Conservation (phyloP, 1,140 invertebrate genomes). For the Ladona fulva region DNA sequence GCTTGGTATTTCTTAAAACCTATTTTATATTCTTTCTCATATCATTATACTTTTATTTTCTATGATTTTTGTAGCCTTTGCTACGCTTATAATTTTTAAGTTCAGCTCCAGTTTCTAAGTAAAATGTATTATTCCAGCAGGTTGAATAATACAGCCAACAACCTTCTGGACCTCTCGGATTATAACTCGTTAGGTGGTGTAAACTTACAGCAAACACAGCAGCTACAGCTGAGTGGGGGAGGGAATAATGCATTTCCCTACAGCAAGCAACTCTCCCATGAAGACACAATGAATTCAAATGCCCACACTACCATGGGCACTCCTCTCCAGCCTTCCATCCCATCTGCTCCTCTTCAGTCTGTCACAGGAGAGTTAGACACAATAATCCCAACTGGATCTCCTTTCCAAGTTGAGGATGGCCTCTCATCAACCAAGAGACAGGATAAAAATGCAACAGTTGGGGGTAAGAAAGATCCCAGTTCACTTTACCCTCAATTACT, state of each 20-base stretch:
- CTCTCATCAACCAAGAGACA: neutral
- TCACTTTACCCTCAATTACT: no score
- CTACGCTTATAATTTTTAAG: constrained; percentile 28
- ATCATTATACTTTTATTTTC: no score
- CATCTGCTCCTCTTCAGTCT: constrained; percentile 38
- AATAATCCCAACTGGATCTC: constrained; percentile 34
- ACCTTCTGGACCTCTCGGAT: constrained; percentile 43
- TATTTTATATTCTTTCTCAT: no score
- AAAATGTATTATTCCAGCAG: constrained; percentile 38
- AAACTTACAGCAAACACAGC: constrained; percentile 40
- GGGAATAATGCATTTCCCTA: constrained; percentile 37
- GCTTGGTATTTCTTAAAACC: no score
- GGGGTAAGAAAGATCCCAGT: neutral
- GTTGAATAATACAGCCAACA: constrained; percentile 45
- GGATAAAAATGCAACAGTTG: constrained; percentile 4
- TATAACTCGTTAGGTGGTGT: constrained; percentile 49
- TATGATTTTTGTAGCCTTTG: constrained; percentile 25
- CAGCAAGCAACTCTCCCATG: constrained; percentile 39
- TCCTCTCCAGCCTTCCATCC: constrained; percentile 38
- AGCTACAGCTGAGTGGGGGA: constrained; percentile 34
- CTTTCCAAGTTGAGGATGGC: constrained; percentile 13
- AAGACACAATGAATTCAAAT: constrained; percentile 37
- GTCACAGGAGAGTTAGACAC: constrained; percentile 37
- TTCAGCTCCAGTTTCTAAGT: constrained; percentile 35
- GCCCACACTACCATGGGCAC: constrained; percentile 32